Percentiles rank a stretch among this genome's conserved stretches.
These are phyloP conservation scores for Tinamus major DNA, from an alignment of 2,797 vertebrate species.

Conservation along the genomic window DNA sequence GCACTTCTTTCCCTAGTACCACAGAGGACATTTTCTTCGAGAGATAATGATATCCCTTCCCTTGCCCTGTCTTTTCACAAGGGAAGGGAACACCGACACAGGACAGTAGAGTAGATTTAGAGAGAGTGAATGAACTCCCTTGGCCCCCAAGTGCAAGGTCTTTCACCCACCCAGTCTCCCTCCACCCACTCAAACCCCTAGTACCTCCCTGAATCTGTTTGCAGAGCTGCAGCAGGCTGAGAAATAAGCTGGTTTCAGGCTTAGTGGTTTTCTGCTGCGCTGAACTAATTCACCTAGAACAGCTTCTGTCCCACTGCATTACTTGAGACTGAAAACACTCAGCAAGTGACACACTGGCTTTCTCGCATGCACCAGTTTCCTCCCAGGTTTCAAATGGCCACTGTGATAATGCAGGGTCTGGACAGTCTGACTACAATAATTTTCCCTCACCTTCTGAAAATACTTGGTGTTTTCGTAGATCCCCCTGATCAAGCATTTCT, in stretches of 20 bases:
- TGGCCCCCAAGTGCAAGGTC: not conserved
- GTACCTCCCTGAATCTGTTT: not conserved
- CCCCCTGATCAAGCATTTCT: not conserved
- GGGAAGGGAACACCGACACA: accelerated
- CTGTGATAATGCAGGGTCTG: not conserved
- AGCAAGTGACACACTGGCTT: not conserved
- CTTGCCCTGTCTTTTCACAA: not conserved
- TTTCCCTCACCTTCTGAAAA: not conserved
- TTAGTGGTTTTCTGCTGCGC: not conserved
- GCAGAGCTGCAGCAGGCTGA: not conserved
- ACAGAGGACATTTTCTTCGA: not conserved
- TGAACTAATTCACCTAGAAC: not conserved
- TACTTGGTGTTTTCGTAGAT: not conserved
- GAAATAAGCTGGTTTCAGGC: not conserved
- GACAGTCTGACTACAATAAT: not conserved
- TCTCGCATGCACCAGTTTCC: not conserved
- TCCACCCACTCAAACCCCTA: not conserved
- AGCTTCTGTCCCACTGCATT: not conserved
- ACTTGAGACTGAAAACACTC: not conserved
- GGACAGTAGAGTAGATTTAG: not conserved
- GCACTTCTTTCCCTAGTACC: not conserved
- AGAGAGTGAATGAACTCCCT: not conserved
- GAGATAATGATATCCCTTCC: not conserved
- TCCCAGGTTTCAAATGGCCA: not conserved
- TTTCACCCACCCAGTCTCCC: not conserved